phyloP scores from a whole-genome alignment of 2,797 vertebrate species.

The Cirrhinus molitorella region DNA sequence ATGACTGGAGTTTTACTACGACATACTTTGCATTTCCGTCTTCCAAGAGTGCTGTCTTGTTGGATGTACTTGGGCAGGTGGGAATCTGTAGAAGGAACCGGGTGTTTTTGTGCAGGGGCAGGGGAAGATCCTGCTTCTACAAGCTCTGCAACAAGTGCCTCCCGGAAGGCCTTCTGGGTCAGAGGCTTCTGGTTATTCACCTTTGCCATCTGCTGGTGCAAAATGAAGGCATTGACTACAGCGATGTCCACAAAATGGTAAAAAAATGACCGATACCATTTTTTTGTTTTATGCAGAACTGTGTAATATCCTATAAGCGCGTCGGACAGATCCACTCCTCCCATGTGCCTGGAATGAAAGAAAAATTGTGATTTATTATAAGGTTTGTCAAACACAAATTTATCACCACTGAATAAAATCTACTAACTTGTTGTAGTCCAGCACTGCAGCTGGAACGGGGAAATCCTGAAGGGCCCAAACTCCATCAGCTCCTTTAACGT shows the following conservation, averaged over 20 bases:
- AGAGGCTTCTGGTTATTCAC: neutral
- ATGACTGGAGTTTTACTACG: conserved; percentile 7
- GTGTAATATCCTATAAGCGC: conserved; percentile 74
- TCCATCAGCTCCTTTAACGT: neutral
- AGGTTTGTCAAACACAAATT: neutral
- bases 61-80: conserved; percentile 24
- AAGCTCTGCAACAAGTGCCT: conserved; percentile 1
- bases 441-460: conserved; percentile 16
- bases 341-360: conserved; percentile 65
- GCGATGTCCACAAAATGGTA: conserved; percentile 75
- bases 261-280: conserved; percentile 76
- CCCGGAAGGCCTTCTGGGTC: conserved; percentile 25
- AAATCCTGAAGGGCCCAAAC: neutral
- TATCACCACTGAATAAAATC: neutral
- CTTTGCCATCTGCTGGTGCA: conserved; percentile 65
- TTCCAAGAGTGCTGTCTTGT: neutral
- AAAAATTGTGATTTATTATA: neutral
- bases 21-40: neutral
- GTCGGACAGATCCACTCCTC: conserved; percentile 74
- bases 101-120: neutral
- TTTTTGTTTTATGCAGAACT: conserved; percentile 69
- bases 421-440: conserved; percentile 40
- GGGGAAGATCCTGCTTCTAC: neutral
- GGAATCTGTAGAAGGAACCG: neutral
- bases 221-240: conserved; percentile 71